phyloP scores from a whole-genome alignment of 2,888 invertebrate species.

The Beris morrisii region DNA sequence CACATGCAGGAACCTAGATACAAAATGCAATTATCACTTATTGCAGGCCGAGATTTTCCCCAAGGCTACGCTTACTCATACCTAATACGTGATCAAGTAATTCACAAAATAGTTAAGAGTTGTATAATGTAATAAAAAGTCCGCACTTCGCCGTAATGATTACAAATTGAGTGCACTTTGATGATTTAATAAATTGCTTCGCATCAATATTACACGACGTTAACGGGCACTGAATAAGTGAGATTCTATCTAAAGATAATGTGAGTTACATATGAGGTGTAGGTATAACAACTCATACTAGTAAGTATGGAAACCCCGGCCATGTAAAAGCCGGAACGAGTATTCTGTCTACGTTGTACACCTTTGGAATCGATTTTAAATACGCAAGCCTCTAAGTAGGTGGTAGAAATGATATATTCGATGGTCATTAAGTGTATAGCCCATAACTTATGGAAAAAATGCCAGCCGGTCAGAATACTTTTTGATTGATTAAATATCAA shows the following conservation, averaged over 20 bases:
- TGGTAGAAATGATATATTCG: constrained; percentile 36
- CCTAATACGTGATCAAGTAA: no score
- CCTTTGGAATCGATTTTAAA: constrained; percentile 29
- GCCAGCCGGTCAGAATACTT: constrained; percentile 10
- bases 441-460: constrained; percentile 11
- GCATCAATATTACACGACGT: constrained; percentile 37
- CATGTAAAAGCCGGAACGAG: no score
- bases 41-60: no score
- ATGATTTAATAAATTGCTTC: constrained; percentile 37
- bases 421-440: constrained; percentile 33
- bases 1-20: no score
- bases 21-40: no score
- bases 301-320: no score
- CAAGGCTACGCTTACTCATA: no score
- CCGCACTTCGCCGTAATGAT: constrained; percentile 37
- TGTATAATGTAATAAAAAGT: constrained; percentile 9
- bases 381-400: constrained; percentile 34
- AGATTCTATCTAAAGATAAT: constrained; percentile 3
- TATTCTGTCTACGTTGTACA: not conserved
- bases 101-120: no score
- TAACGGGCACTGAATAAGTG: constrained; percentile 26
- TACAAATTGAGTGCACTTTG: constrained; percentile 38
- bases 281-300: no score
- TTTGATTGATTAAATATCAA: constrained; percentile 39
- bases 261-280: no score